phyloP scores from a whole-genome alignment of 30 jellyfish, hydroid and myxozoan genomes.

The Aurelia aurita region DNA sequence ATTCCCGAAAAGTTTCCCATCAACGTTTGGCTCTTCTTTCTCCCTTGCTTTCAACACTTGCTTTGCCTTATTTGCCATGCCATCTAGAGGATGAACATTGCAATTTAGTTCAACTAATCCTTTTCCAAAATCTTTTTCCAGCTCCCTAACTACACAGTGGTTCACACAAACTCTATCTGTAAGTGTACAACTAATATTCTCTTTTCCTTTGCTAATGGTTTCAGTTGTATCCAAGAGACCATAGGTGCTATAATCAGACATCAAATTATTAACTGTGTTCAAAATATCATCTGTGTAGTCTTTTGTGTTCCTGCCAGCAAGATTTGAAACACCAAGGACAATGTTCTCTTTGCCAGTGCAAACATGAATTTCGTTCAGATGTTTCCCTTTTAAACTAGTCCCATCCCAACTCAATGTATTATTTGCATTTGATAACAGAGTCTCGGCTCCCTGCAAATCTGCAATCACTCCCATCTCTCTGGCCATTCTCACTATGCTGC shows the following conservation, averaged over 20 bases:
- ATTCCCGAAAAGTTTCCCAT: conserved; percentile 12
- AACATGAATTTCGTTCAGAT: conserved; percentile 28
- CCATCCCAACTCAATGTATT: conserved; percentile 1
- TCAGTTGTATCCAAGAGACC: neutral
- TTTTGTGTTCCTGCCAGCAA: conserved; percentile 37
- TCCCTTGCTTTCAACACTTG: conserved; percentile 3
- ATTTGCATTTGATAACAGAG: neutral
- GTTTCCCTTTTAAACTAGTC: conserved; percentile 16
- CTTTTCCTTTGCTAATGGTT: neutral
- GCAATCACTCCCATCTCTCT: conserved; percentile 18
- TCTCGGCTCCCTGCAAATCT: conserved; percentile 9
- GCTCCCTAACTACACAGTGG: conserved; percentile 12
- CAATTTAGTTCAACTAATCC: too few species aligned
- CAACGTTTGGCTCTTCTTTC: neutral
- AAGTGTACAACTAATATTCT: conserved; percentile 5
- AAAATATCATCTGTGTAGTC: conserved; percentile 4
- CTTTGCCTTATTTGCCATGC: conserved; percentile 14
- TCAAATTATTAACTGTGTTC: conserved; percentile 12
- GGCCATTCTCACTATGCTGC: neutral
- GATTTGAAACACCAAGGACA: conserved; percentile 3
- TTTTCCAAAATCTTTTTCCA: neutral
- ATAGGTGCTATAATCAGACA: neutral
- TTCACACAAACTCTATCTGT: conserved; percentile 41
- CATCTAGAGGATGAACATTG: conserved; percentile 63
- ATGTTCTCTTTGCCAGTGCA: conserved; percentile 19